Evolutionary conservation across 2,113 vertebrate species (phyloP), one percentile per base, ranked within the genome.

Genomic region (Catagonus wagneri): DNA sequence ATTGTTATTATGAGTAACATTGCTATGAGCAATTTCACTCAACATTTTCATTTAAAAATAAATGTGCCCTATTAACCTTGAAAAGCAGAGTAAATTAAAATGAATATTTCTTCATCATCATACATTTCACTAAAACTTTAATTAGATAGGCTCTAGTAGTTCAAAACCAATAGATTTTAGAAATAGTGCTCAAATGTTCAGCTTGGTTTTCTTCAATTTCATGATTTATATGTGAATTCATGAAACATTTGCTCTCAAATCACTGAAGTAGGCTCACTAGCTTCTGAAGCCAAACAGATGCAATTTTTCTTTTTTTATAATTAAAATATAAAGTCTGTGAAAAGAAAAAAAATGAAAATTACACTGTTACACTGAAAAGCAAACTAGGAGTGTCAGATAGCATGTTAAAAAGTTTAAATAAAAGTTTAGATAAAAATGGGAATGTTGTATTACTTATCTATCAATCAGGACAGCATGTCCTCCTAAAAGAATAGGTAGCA

Each of bases 21-120:
- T 71, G 27, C 75, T 88, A 4, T 44, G 60, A 95, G 75, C 25
- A 94, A 88, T 84, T 95, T 32, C 52, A 54, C 90, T 92, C 29
- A 72, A 92, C 19, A 92, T 84, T 89, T 94, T 92, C 22, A 94
- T 90, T 97, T 97, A 87, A 95, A 96, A 96, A 84, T 97, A 90
- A 87, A 20, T 95, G 93, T 94, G 25, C 65, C 66, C 60, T 95
- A 88, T 92, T 94, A 93, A 90, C 44, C n/a, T 96, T 96, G 69
- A 83, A 79, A 94, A 94, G 39, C 68, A 44, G 39, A 84, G 95
- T 94, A 87, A 94, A 94, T 89, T 90, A 94, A 95, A 76, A 95
- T 85, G 68, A 91, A 69, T 86, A 89, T 90, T 96, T 95, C 29
- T 92, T 94, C 78, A 92, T 90, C 50, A 90, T 74, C 89, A 92